A percentile compares a stretch with the other conserved stretches of the same genome.
Evolutionary conservation across 2,113 vertebrate species (phyloP).

Genomic region (Oncorhynchus gorbuscha): DNA sequence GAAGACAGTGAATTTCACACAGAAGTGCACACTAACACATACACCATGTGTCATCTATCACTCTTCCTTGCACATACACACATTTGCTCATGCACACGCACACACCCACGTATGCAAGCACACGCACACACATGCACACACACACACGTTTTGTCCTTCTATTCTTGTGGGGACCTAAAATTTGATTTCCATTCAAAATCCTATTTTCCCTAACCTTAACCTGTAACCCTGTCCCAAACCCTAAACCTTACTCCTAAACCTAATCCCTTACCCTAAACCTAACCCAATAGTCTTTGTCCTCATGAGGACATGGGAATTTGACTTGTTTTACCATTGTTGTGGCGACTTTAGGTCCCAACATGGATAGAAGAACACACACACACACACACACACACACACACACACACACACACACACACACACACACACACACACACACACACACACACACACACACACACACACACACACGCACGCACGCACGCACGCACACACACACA

Average conservation of each 20-base stretch:
- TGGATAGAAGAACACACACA: not conserved
- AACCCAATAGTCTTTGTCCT: no score
- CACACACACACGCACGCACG: constrained; percentile 10
- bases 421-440: constrained; percentile 13
- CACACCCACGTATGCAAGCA: constrained; percentile 9
- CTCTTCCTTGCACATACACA: constrained; percentile 1
- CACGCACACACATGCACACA: not conserved
- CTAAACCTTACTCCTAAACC: no score
- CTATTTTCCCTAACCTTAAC: no score
- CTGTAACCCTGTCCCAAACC: no score
- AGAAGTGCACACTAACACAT: constrained; percentile 17
- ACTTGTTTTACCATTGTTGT: no score
- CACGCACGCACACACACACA: not conserved
- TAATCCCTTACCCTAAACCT: no score
- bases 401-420: constrained; percentile 2
- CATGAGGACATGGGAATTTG: no score
- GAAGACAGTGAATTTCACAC: constrained; percentile 56
- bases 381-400: not conserved
- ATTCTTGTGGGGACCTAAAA: no score
- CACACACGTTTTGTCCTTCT: no score
- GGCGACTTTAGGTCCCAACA: no score
- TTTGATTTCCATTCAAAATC: no score
- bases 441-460: constrained; percentile 14
- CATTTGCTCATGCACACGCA: not conserved
- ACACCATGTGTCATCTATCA: constrained; percentile 13